Base-by-base conservation (phyloP, 2,888 invertebrate species). In the Rotaria socialis region DNA sequence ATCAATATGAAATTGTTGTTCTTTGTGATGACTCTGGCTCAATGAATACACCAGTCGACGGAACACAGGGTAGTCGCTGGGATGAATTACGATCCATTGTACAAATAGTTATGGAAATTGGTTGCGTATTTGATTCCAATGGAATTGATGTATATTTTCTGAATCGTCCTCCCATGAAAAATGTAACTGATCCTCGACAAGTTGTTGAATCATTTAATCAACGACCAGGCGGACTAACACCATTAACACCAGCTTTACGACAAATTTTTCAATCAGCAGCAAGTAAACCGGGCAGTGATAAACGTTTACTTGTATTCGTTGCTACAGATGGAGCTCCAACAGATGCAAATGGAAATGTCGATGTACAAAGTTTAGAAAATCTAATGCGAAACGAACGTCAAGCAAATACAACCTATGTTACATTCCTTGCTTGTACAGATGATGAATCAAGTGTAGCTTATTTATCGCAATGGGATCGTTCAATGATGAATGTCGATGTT, bases 281-380 rank as follows among this genome's bases (percentile, higher is more conserved):
- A 56, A 52, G 67, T 50, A 41, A 16, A 35, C 85, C 50, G 27
- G 50, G 75, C 4, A 56, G 27, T 22, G 86, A 85, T 14, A 86
- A 85, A 56, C 85, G 85, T 22, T 50, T 86, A 35, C 56, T 86
- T 27, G 85, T 86, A 11, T 85, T 86, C n/a, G 85, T 86, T 58
- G 86, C 85, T 11, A 86, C 86, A 19, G 86, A 86, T 56, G 86
- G 86, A 27, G 86, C 85, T 27, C 86, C 86, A 56, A 86, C 86
- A 24, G 80, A 86, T 75, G 56, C 85, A 5, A 56, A 47, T 27
- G 86, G 86, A n/a, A 56, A 41, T 74, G 75, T 84, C 24, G 85
- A 86, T 75, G 41, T 86, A 27, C 52, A 35, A 27, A 52, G 60
- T 80, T 86, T 86, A 58, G 85, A 86, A 75, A 52, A 60, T 60